Conservation (phyloP, 2,888 invertebrate species). For the Caenorhabditis zanzibari region DNA sequence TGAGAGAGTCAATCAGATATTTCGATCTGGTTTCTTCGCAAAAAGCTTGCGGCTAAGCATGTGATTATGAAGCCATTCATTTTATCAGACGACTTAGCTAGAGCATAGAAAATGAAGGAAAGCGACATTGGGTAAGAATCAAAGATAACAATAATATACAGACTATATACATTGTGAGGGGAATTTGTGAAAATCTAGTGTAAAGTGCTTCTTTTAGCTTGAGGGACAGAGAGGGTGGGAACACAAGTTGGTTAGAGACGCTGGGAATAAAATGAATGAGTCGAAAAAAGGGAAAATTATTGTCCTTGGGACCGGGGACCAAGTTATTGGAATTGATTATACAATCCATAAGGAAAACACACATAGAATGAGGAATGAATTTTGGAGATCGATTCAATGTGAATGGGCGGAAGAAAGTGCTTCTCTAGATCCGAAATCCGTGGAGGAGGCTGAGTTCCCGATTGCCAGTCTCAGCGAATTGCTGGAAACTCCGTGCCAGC, state of each 20-base stretch:
- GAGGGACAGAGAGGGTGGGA: background rate
- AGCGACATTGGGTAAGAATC: no score
- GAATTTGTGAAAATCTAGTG: constrained; percentile 26
- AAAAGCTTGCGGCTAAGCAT: no score
- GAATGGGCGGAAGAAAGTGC: background rate
- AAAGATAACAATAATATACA: constrained; percentile 60
- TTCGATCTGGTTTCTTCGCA: no score
- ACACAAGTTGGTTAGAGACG: background rate
- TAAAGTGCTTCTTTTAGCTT: background rate
- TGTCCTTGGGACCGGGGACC: constrained; percentile 47
- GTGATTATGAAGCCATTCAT: constrained; percentile 2
- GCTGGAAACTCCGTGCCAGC: constrained; percentile 21
- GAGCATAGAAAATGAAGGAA: background rate
- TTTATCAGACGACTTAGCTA: background rate
- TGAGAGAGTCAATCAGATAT: no score
- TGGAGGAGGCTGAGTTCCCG: background rate
- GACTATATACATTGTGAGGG: constrained; percentile 55
- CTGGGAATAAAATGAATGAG: constrained; percentile 1
- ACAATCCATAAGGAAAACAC: constrained; percentile 38
- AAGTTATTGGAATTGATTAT: constrained; percentile 56
- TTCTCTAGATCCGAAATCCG: constrained; percentile 10
- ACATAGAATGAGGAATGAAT: constrained; percentile 3
- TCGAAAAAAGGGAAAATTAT: constrained; percentile 26
- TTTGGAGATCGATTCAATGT: constrained; percentile 6
- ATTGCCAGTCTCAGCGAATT: no score